Percentiles rank a stretch among this genome's conserved stretches.
These are phyloP conservation scores for Lytechinus variegatus DNA, from an alignment of 35 echinoderm and acorn worm genomes.

Conservation along the genomic window DNA sequence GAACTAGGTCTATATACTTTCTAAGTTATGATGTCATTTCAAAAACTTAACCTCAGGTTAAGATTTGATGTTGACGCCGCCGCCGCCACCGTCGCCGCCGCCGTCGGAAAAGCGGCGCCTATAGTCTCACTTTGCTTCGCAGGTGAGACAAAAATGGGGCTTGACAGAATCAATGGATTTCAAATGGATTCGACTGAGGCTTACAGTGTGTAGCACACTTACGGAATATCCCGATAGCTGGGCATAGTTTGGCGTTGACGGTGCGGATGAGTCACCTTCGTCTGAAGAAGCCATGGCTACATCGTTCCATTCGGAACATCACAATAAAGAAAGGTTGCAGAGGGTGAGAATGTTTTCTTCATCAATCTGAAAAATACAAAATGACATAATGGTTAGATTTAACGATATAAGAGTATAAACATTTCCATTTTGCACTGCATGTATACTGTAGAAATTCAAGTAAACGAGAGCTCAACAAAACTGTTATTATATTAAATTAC, in stretches of 20 bases:
- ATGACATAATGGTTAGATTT: neutral
- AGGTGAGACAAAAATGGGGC: no score
- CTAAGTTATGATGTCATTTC: no score
- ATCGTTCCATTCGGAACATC: conserved; percentile 43
- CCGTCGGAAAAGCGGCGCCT: no score
- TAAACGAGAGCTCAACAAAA: no score
- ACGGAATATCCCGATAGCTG: conserved; percentile 31
- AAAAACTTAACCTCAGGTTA: no score
- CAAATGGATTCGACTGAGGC: no score
- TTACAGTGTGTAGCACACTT: neutral
- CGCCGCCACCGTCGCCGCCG: no score
- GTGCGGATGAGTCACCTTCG: conserved; percentile 44
- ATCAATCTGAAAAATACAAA: neutral
- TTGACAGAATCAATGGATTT: no score
- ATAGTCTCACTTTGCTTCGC: no score
- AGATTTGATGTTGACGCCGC: no score
- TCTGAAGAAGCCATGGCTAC: conserved; percentile 50
- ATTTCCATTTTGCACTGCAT: neutral
- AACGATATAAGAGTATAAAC: neutral
- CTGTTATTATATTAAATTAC: no score
- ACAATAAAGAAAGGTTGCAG: neutral
- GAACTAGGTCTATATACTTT: no score
- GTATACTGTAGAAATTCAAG: neutral
- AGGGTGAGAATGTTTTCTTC: neutral
- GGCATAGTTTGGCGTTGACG: conserved; percentile 33